Evolutionary conservation across 2,113 vertebrate species (phyloP), one percentile per base, ranked within the genome.

Genomic region (Saccopteryx leptura): DNA sequence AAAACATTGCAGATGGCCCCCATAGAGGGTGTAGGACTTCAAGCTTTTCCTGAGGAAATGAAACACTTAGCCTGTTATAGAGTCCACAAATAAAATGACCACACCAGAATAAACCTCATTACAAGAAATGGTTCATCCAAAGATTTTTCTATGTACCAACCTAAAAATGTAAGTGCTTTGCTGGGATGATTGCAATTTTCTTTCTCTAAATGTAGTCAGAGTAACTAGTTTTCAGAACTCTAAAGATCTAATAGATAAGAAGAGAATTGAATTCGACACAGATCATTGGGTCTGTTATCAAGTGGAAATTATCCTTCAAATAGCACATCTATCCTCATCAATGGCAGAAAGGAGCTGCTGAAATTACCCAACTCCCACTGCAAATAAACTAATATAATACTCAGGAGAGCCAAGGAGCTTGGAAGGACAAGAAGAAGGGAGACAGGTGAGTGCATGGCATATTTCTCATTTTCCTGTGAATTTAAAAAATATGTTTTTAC

Each of bases 221-320:
- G 13, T 82, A 79, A 81, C 7, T 15, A 86, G 9, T 79, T 26
- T 78, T 91, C n/a, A 94, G 61, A 89, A 91, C 52, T 85, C 2
- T 72, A 48, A 95, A 71, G 60, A 82, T 81, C 11, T 93, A 89
- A 33, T 33, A 24, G 23, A 33, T 80, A 94, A 88, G 56, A 75
- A 88, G n/a, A 96, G 17, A 88, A 90, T 26, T 74, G 33, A 95
- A 95, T 80, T 91, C 66, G 88, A 89, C 74, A 93, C 12, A 82
- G 54, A 60, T 74, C 21, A 65, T 33, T 93, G 52, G 3, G 6
- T 88, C 87, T 80, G 33, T 88, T 75, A 93, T 63, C 58, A 93
- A 91, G n/a, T 48, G 81, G 75, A 96, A 89, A 68, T 89, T 86
- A 58, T 82, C 23, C 33, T 91, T 91, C 78, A 60, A 86, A 66